Conservation (phyloP, 1,140 invertebrate genomes). For the Scaptomyza graminum region DNA sequence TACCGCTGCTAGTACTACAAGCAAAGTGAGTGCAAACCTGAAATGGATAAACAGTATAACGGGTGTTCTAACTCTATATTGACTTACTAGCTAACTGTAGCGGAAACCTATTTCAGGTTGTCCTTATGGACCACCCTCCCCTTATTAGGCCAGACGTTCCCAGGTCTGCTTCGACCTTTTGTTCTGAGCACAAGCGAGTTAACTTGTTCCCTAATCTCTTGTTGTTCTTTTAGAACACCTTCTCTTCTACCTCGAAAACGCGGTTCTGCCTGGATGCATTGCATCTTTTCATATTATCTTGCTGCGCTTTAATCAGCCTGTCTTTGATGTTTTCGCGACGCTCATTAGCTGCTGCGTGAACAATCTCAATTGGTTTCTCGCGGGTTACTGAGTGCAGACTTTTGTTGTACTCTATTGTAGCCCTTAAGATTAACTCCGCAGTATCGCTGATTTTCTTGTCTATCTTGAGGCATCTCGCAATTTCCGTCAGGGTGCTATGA, state of each 20-base stretch:
- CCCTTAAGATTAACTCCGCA: slow-evolving; percentile 7
- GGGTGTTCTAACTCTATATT: too few relatives aligned
- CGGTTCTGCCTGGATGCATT: slow-evolving; percentile 3
- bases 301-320: too few relatives aligned
- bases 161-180: too few relatives aligned
- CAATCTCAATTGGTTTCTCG: slow-evolving; percentile 20
- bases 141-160: too few relatives aligned
- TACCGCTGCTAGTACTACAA: too few relatives aligned
- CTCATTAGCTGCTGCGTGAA: neutral
- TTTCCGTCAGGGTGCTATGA: slow-evolving; percentile 30
- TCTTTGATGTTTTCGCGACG: neutral
- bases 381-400: slow-evolving; percentile 19
- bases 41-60: too few relatives aligned
- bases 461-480: slow-evolving; percentile 26
- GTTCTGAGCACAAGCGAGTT: neutral
- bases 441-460: slow-evolving; percentile 13
- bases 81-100: too few relatives aligned
- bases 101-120: too few relatives aligned
- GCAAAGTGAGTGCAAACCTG: too few relatives aligned
- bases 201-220: slow-evolving; percentile 35
- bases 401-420: slow-evolving; percentile 19
- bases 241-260: slow-evolving; percentile 22
- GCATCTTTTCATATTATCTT: too few relatives aligned
- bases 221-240: slow-evolving; percentile 12
- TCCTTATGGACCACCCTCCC: too few relatives aligned